phyloP scores from a whole-genome alignment of 2,797 vertebrate species.

The Microtus agrestis region DNA sequence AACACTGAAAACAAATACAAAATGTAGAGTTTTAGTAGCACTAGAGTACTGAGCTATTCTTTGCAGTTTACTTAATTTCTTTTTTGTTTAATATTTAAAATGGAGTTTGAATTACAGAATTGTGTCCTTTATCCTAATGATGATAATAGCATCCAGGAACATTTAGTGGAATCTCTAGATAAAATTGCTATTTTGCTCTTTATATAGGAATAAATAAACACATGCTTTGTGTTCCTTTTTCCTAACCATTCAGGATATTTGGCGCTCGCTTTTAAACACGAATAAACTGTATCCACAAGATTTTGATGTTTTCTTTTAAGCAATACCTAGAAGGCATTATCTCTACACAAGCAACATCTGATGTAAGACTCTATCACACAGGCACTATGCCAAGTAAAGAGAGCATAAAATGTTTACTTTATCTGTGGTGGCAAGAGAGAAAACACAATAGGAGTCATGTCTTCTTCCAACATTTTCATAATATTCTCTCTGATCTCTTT shows the following conservation, averaged over 20 bases:
- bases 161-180: background rate
- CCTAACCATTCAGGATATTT: constrained; percentile 21
- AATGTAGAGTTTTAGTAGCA: background rate
- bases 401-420: constrained; percentile 32
- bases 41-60: background rate
- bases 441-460: background rate
- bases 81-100: constrained; percentile 4
- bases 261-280: background rate
- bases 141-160: background rate
- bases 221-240: background rate
- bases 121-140: background rate
- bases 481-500: constrained; percentile 26
- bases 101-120: background rate
- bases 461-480: constrained; percentile 1
- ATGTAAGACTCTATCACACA: background rate
- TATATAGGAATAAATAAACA: background rate
- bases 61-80: background rate
- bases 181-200: background rate
- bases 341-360: background rate
- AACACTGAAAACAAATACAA: background rate
- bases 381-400: background rate
- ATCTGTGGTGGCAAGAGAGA: background rate
- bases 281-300: background rate
- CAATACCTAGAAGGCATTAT: background rate
- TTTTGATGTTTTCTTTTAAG: background rate